Evolutionary conservation across 2,888 invertebrate genomes (phyloP).

Genomic region (Thymelicus sylvestris): DNA sequence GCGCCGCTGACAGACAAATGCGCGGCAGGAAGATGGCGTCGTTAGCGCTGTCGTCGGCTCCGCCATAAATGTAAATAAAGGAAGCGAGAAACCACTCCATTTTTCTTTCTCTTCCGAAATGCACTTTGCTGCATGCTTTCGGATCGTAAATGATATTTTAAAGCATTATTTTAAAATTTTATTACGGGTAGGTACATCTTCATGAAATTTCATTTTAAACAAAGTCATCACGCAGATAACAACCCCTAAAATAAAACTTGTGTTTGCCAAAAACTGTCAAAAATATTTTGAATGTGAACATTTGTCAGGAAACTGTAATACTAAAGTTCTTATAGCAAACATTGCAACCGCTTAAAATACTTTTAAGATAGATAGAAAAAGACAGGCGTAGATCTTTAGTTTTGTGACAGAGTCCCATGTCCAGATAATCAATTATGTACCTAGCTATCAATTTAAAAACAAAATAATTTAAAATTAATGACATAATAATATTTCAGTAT

Average conservation of each 20-base stretch:
- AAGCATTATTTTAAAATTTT: slow-evolving; percentile 11
- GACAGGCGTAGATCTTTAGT: too few relatives aligned
- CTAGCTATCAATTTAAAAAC: too few relatives aligned
- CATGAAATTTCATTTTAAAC: slow-evolving; percentile 10
- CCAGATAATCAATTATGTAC: too few relatives aligned
- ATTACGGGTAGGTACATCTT: slow-evolving; percentile 5
- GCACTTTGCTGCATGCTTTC: slow-evolving; percentile 41
- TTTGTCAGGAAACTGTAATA: too few relatives aligned
- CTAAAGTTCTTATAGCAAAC: too few relatives aligned
- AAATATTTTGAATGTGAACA: too few relatives aligned
- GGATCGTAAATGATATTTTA: slow-evolving; percentile 28
- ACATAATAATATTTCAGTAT: too few relatives aligned
- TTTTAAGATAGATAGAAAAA: too few relatives aligned
- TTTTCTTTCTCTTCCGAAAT: slow-evolving; percentile 57
- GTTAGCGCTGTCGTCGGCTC: slow-evolving; percentile 78
- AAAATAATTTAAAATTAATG: too few relatives aligned
- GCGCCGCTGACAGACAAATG: slow-evolving; percentile 73
- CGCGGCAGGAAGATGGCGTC: slow-evolving; percentile 75
- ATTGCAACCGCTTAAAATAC: too few relatives aligned
- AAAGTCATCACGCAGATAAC: background rate
- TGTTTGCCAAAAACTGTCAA: background rate
- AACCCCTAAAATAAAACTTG: background rate
- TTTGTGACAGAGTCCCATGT: too few relatives aligned
- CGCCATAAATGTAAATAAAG: slow-evolving; percentile 62
- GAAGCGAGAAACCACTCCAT: slow-evolving; percentile 48